Conservation (phyloP, 2,888 invertebrate genomes). For the Falcaria lacertinaria region DNA sequence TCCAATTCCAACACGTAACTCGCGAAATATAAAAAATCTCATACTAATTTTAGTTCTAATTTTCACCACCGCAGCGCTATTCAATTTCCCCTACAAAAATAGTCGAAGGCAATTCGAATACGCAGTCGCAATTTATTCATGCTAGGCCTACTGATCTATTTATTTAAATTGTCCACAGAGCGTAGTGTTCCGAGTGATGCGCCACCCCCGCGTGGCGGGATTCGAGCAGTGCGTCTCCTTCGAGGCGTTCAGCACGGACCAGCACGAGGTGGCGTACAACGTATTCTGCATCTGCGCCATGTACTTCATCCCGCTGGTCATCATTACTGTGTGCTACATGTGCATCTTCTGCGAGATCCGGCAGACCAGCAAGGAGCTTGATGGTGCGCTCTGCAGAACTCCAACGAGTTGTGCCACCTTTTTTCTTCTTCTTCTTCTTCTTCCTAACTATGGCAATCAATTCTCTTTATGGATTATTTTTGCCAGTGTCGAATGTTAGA, state of each 20-base stretch:
- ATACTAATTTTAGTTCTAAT: too few species aligned
- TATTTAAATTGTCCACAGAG: conserved; percentile 76
- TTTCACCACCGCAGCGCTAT: too few species aligned
- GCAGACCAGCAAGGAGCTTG: conserved; percentile 80
- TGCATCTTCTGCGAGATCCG: conserved; percentile 87
- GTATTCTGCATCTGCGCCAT: conserved; percentile 85
- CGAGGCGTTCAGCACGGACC: conserved; percentile 82
- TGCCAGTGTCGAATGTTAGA: too few species aligned
- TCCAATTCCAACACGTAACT: too few species aligned
- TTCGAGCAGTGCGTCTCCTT: conserved; percentile 90
- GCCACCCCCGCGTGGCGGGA: conserved; percentile 81
- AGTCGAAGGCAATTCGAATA: too few species aligned
- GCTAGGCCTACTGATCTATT: too few species aligned
- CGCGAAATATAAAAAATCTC: too few species aligned
- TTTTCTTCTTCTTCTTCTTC: too few species aligned
- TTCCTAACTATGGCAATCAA: too few species aligned
- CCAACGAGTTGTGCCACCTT: background rate
- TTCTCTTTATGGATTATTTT: too few species aligned
- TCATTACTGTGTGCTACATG: conserved; percentile 86
- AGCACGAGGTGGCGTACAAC: conserved; percentile 85
- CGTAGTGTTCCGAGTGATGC: conserved; percentile 84
- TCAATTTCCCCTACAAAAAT: too few species aligned
- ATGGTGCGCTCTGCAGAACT: conserved; percentile 59
- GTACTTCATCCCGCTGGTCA: conserved; percentile 86
- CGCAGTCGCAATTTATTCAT: too few species aligned